phyloP scores from a whole-genome alignment of 2,888 invertebrate species.

The Galeruca laticollis region DNA sequence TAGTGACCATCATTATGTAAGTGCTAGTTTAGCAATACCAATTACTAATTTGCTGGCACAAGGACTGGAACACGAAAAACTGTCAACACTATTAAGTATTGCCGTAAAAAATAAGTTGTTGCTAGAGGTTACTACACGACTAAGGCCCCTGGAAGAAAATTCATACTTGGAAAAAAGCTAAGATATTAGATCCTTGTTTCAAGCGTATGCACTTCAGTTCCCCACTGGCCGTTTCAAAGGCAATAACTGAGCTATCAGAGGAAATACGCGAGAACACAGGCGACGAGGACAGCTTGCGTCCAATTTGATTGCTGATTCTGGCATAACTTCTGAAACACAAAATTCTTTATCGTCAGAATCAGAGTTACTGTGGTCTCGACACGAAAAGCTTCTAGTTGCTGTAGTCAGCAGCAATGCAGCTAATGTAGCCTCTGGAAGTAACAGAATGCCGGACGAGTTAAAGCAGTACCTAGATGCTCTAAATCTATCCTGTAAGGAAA shows the following conservation, averaged over 20 bases:
- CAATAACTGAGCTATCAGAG: not conserved
- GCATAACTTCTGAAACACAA: no score
- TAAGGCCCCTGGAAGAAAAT: not conserved
- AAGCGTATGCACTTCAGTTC: not conserved
- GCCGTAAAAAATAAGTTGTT: not conserved
- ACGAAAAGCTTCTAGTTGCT: not conserved
- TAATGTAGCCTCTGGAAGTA: no score
- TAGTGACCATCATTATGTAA: not conserved
- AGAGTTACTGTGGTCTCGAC: not conserved
- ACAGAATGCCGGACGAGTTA: no score
- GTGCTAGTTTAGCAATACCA: not conserved
- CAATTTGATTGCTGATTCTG: not conserved
- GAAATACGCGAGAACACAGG: not conserved
- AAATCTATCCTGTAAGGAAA: no score
- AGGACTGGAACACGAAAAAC: not conserved
- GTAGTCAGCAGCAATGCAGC: no score
- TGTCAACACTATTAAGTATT: not conserved
- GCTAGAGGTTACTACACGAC: not conserved
- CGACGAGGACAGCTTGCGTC: not conserved
- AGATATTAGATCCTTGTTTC: not conserved
- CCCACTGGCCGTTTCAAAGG: not conserved
- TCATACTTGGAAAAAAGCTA: not conserved
- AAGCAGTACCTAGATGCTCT: no score
- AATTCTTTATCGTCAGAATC: not conserved
- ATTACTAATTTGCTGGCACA: not conserved